Base-by-base conservation (phyloP, 37 sponge, comb jelly and placozoan species). In the Bolinopsis microptera region DNA sequence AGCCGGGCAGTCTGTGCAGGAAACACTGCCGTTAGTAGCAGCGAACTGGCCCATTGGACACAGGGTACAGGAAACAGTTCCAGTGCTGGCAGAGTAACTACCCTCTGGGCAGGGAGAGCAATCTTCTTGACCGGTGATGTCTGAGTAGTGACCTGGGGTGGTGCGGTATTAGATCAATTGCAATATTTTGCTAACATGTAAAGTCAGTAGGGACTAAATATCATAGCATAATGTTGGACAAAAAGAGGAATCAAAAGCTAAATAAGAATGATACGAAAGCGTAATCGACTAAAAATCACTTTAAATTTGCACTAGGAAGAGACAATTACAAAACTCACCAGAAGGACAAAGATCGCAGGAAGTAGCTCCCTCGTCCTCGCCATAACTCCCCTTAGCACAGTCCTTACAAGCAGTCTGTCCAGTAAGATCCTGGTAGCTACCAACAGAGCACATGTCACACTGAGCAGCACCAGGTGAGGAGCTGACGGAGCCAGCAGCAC, bases 31-130 rank as follows among this genome's bases (percentile, higher is more conserved):
- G n/a, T 28, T 21, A 5, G 28, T 38, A 28, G 61, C 32, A 1
- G 61, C 32, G 90, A 28, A 86, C 61, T 38, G 61, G 37, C 90
- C 90, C 26, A 13, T n/a, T 1, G 41, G 61, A 86, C 90, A 86
- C 61, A 3, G 3, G 27, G n/a, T 0, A 24, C 90, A 86, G 1
- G 0, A 2, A 0, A 27, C 61, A 27, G 41, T 3, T 18, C 61
- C 90, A 3, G 16, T 27, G 3, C 39, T 21, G 36, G 26, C 5
- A 48, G 3, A 24, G 48, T 24, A 39, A 38, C 61, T 41, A 5
- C 90, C 90, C 18, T 72, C 31, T 30, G 75, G 75, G 18, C 75
- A 72, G 75, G 75, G 75, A 8, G 18, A n/a, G 26, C 75, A 72
- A n/a, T 8, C 5, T 8, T n/a, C 31, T n/a, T n/a, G 31, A 3